Evolutionary conservation across 2,113 vertebrate genomes (phyloP), one percentile per base, ranked within the genome.

Genomic region (Cavia porcellus): DNA sequence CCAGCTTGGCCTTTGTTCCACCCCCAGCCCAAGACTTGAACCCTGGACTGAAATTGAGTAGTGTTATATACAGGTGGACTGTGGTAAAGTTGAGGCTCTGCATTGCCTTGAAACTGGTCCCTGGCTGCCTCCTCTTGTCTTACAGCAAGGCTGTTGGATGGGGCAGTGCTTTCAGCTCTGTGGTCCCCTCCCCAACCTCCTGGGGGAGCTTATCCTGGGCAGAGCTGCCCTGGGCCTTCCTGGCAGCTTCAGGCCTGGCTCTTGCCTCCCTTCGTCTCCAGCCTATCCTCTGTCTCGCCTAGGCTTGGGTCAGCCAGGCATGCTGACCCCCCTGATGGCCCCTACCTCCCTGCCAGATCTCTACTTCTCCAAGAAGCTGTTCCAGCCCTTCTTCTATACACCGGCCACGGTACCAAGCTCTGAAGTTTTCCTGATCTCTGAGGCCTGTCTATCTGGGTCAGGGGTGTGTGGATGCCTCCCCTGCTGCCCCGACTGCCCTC

Each of bases 361-460:
- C 28, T 32, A 32, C 17, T 68, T 90, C 57, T 95, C 42, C 79
- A 80, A 55, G 89, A 96, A 96, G 88, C 9, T 80, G 57, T 64
- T 38, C 1, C 24, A 42, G 47, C 22, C 57, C 7, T 52, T 68
- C 32, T 72, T 66, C 13, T 10, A 4, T 9, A 57, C 30, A 7
- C 24, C n/a, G 55, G 72, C 55, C 30, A 24, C 70, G n/a, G 57
- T 11, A 32, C 24, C 59, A 47, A 79, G 22, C 17, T 57, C 61
- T 62, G 25, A 50, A 20, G 45, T 62, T 59, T 28, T 75, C 77
- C 62, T 38, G 3, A 42, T 13, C 57, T 38, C 70, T 30, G 0
- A 30, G 72, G 52, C 61, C 38, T 0, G 4, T 9, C 17, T 75
- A 11, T 3, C 11, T 25, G 30, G 87, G 47, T n/a, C 47, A 38